These are phyloP conservation scores for Pan paniscus DNA, from an alignment of 2,113 vertebrate species.

Conservation along the genomic window DNA sequence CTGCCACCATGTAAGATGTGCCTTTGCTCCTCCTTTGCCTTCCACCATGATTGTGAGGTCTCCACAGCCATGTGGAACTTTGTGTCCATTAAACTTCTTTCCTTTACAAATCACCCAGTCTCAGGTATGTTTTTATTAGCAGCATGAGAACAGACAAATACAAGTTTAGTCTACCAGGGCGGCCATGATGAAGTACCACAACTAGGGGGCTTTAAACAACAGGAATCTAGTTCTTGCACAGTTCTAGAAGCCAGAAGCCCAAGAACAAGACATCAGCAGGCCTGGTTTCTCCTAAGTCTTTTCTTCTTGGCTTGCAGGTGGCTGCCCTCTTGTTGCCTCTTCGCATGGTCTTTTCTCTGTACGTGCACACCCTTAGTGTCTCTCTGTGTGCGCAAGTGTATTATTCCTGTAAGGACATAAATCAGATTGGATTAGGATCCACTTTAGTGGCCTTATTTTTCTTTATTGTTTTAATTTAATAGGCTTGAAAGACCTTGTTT, in stretches of 20 bases:
- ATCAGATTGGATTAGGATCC: fast-evolving
- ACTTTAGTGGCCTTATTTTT: not conserved
- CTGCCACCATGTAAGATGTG: no score
- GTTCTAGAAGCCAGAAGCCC: not conserved
- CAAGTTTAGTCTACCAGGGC: not conserved
- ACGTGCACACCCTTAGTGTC: fast-evolving
- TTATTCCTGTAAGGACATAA: no score
- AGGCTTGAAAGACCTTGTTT: fast-evolving
- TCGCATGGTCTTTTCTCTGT: fast-evolving
- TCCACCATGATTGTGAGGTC: no score
- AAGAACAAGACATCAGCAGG: not conserved
- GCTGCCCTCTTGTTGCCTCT: fast-evolving
- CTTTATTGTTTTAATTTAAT: not conserved
- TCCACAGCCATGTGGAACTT: no score
- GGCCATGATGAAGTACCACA: fast-evolving
- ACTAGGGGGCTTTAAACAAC: fast-evolving
- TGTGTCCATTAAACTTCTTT: no score
- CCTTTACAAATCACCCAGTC: no score
- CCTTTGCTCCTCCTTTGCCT: no score
- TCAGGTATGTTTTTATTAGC: no score
- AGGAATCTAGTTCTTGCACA: not conserved
- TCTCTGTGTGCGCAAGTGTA: no score
- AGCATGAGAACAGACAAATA: no score
- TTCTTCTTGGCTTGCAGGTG: not conserved
- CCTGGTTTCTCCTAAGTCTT: not conserved